Base-by-base conservation (phyloP, 2,888 invertebrate species). In the Hydrotaea cyrtoneurina region DNA sequence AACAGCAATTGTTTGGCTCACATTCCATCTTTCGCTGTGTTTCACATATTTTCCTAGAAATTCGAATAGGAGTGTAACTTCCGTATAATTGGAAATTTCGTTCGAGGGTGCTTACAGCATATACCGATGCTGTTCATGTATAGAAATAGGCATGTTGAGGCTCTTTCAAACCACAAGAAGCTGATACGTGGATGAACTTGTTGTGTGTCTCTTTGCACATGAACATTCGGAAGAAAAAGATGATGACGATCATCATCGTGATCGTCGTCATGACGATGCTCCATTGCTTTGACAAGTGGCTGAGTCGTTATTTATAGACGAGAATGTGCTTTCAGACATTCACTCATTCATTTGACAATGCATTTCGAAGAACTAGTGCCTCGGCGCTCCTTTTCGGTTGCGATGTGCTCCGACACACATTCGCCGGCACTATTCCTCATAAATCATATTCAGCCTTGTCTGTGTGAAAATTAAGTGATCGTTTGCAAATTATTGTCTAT, bases 281-380 rank as follows among this genome's bases (percentile, higher is more conserved):
- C 80, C 78, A 83, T 77, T 79, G 78, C 57, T 57, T 78, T 86
- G 87, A 86, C 86, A 87, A 87, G 87, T 87, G 86, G 85, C 87
- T 85, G 86, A 82, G 62, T 57, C 57, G 80, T 72, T 87, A 86
- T 87, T 87, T 87, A 76, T 87, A 85, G 85, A 86, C 21, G 21
- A 62, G 62, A 71, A 76, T 23, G 69, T 13, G 39, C 46, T 23
- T 69, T 39, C 19, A 7, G 10, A 53, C 59, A 21, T 39, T 39
- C 57, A 31, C 11, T 72, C 75, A 71, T 82, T 69, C 31, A 50
- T 11, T 53, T 76, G 78, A 85, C 78, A 81, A 76, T 81, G 53
- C 75, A 64, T 69, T 76, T 79, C 19, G 69, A 19, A 43, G 2
- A 39, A 19, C 0, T 39, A 26, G 64, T 17, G 10, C 43, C n/a